These are phyloP conservation scores for Acropternis orthonyx DNA, from an alignment of 2,797 vertebrate genomes.

Conservation along the genomic window DNA sequence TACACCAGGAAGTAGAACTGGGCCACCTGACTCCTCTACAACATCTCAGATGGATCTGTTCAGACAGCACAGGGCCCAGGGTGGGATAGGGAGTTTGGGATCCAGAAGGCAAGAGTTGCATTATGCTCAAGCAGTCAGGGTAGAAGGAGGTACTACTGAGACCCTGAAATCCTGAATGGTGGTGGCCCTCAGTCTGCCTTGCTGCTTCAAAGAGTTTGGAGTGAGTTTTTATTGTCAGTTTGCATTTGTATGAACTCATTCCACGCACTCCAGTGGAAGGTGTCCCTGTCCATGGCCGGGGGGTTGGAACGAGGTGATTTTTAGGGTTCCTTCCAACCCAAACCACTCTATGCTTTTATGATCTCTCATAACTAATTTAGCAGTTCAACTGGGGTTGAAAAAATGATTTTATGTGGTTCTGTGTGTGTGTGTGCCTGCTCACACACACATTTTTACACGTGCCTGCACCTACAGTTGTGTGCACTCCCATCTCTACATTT, in stretches of 20 bases:
- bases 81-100: not conserved
- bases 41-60: rapidly evolving
- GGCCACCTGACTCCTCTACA: not conserved
- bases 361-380: not conserved
- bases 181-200: rapidly evolving
- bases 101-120: not conserved
- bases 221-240: not conserved
- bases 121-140: not conserved
- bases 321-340: not conserved
- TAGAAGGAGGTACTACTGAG: not conserved
- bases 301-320: no score
- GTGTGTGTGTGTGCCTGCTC: not conserved
- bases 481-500: rapidly evolving
- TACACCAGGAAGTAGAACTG: not conserved
- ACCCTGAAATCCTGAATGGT: not conserved
- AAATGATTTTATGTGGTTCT: rapidly evolving
- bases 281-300: not conserved
- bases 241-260: not conserved
- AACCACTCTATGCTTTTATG: not conserved
- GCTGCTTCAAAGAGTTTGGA: not conserved
- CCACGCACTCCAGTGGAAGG: not conserved
- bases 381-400: not conserved
- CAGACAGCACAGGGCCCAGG: not conserved
- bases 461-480: rapidly evolving
- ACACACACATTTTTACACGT: not conserved